Evolutionary conservation across 1,140 invertebrate genomes (phyloP).

Genomic region (Epicauta chinensis): DNA sequence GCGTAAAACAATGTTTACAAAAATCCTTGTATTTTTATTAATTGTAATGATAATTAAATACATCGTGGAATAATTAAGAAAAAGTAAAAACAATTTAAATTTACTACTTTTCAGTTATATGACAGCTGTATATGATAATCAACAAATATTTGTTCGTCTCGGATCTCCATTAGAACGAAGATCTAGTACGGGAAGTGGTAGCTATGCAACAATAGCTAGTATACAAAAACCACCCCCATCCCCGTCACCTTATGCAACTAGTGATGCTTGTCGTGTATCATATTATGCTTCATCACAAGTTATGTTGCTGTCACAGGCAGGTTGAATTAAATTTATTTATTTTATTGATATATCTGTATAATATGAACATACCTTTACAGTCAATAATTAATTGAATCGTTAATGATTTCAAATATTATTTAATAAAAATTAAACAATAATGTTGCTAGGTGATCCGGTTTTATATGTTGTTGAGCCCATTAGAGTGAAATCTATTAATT

Average conservation of each 20-base stretch:
- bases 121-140: conserved; percentile 61
- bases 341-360: no score
- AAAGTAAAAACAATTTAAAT: no score
- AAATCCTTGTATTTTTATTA: no score
- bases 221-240: conserved; percentile 58
- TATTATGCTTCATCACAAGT: conserved; percentile 56
- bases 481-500: no score
- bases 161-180: conserved; percentile 57
- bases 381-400: no score
- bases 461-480: conserved; percentile 1
- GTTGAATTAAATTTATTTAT: conserved; percentile 15
- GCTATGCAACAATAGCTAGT: conserved; percentile 74
- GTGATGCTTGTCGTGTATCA: conserved; percentile 48
- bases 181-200: conserved; percentile 66
- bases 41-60: no score
- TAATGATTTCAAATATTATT: not conserved
- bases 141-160: conserved; percentile 63
- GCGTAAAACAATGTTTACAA: no score
- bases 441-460: not conserved
- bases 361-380: no score
- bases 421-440: not conserved
- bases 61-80: no score
- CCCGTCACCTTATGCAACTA: conserved; percentile 59
- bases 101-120: conserved; percentile 49
- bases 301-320: conserved; percentile 51